These are phyloP conservation scores for Hyperoplus immaculatus DNA, from an alignment of 2,797 vertebrate species.

Conservation along the genomic window DNA sequence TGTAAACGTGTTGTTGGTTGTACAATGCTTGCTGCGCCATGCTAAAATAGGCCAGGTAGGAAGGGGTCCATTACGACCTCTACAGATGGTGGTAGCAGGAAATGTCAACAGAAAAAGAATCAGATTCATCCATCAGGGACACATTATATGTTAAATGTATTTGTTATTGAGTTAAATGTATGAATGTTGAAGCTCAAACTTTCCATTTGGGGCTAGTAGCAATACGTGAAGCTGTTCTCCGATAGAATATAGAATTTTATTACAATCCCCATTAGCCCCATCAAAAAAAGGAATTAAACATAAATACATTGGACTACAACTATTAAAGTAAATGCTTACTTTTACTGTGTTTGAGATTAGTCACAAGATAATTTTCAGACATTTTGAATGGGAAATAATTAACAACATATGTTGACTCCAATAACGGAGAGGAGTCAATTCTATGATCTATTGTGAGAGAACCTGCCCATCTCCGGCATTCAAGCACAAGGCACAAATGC, in stretches of 20 bases:
- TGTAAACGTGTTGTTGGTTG: constrained; percentile 17
- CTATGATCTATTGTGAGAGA: constrained; percentile 23
- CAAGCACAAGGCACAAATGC: constrained; percentile 38
- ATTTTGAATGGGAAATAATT: neutral
- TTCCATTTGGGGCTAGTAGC: neutral
- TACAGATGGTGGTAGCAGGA: neutral
- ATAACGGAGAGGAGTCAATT: constrained; percentile 41
- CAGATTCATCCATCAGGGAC: neutral
- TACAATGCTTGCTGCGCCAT: neutral
- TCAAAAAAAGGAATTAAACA: neutral
- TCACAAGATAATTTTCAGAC: neutral
- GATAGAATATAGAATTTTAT: neutral
- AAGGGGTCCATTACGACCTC: neutral
- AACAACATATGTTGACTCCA: constrained; percentile 38
- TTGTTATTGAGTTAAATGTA: neutral
- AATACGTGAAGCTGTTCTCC: neutral
- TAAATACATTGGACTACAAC: neutral
- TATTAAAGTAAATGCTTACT: neutral
- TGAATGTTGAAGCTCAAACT: neutral
- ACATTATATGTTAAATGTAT: too few species aligned
- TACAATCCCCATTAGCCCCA: neutral
- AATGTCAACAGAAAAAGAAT: neutral
- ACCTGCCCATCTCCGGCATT: constrained; percentile 29
- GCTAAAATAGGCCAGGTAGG: neutral
- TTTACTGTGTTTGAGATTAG: neutral